Conservation (phyloP, 2,797 vertebrate genomes). For the Paedocypris micromegethes region DNA sequence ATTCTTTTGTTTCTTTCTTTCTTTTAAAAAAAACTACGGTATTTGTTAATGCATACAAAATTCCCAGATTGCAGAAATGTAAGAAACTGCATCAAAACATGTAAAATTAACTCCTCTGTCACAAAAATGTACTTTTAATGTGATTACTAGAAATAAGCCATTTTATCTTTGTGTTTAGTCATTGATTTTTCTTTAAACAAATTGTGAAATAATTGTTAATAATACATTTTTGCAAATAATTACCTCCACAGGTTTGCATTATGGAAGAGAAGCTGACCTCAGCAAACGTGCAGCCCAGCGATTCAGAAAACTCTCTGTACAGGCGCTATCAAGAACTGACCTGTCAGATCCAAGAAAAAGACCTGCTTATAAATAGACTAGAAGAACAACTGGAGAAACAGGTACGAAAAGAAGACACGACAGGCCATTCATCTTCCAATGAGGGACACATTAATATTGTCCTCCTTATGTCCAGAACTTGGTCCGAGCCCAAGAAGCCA, state of each 20-base stretch:
- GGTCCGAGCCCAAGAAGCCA: conserved; percentile 86
- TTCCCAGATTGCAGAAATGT: too few relatives aligned
- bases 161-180: too few relatives aligned
- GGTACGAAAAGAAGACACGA: conserved; percentile 60
- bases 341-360: conserved; percentile 74
- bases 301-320: conserved; percentile 73
- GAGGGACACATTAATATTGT: conserved; percentile 1
- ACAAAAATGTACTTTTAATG: too few relatives aligned
- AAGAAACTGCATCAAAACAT: too few relatives aligned
- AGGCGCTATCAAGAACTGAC: conserved; percentile 80
- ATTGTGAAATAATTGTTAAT: too few relatives aligned
- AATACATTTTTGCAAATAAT: neutral
- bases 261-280: conserved; percentile 90
- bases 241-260: conserved; percentile 70
- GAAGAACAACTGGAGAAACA: conserved; percentile 85
- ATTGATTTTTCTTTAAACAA: too few relatives aligned
- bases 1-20: too few relatives aligned
- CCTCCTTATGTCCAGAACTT: conserved; percentile 71
- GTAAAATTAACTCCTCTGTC: too few relatives aligned
- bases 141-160: too few relatives aligned
- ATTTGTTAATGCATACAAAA: too few relatives aligned
- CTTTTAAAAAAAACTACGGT: too few relatives aligned
- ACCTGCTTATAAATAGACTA: conserved; percentile 75
- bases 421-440: too few relatives aligned
- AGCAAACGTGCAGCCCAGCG: conserved; percentile 72